Evolutionary conservation across 2,797 vertebrate genomes (phyloP).

Genomic region (Clarias fuscus): DNA sequence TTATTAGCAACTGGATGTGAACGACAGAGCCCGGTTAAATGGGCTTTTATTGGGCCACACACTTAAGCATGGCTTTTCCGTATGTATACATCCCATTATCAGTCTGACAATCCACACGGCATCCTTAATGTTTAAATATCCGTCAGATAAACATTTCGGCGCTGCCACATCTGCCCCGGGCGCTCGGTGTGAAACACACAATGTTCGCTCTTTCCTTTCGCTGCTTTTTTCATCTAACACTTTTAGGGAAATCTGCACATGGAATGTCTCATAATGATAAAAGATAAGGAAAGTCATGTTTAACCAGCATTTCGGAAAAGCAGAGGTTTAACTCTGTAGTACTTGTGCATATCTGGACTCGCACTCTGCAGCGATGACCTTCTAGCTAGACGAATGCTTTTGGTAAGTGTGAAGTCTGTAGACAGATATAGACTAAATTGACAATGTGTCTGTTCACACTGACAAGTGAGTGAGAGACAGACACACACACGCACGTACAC

Average conservation of each 20-base stretch:
- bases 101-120: background rate
- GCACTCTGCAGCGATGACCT: conserved; percentile 15
- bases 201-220: background rate
- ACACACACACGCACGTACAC: conserved; percentile 36
- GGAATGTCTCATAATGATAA: background rate
- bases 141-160: conserved; percentile 38
- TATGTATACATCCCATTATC: conserved; percentile 42
- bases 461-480: conserved; percentile 35
- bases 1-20: conserved; percentile 66
- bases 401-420: conserved; percentile 37
- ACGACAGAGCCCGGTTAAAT: conserved; percentile 66
- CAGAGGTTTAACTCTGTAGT: background rate
- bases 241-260: background rate
- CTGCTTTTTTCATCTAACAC: background rate
- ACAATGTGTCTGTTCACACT: conserved; percentile 54
- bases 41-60: conserved; percentile 67
- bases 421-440: conserved; percentile 48
- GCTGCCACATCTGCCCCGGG: background rate
- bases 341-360: background rate
- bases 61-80: conserved; percentile 45
- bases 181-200: background rate
- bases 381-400: conserved; percentile 20
- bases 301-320: background rate
- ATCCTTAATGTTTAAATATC: conserved; percentile 42
- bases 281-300: background rate